Evolutionary conservation across 2,113 vertebrate genomes (phyloP), one percentile per base, ranked within the genome.

Genomic region (Strix aluco): DNA sequence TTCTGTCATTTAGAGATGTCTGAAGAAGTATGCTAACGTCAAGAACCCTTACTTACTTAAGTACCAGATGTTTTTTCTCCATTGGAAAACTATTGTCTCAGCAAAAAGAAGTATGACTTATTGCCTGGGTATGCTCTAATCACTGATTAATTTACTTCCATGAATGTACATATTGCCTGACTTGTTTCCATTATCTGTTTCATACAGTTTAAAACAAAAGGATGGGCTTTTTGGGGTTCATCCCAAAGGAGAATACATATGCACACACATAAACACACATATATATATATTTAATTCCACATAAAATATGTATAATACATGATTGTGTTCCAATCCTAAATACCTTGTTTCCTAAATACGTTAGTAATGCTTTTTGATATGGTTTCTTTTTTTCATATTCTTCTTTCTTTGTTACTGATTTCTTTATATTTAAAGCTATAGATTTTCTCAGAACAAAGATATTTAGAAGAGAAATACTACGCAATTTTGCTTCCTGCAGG

Each of bases 21-120:
- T 70, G 55, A 96, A 95, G 21, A 93, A 73, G 47, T 86, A 91
- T 22, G 62, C 15, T 89, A 87, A 85, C 79, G 88, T 71, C 75
- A 92, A 93, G 72, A 92, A 88, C 42, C 5, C 25, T 81, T 46
- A 18, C 32, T 23, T 75, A 49, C 79, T 89, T 84, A 59, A 93
- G 66, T 80, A 71, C 58, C 54, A 92, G 80, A 46, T 87, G 22
- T 66, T 94, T 90, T 62, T 94, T 83, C n/a, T 86, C 25, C n/a
- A 49, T 10, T 73, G 66, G 51, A 95, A 82, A 94, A 80, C 19
- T 66, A 79, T 38, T 49, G 40, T 90, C 65, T 92, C 42, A 57
- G 54, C 26, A 67, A 66, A 93, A 94, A 73, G 9, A 92, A 66
- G 34, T 81, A 66, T 67, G 34, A 72, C n/a, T 66, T 91, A 49